A percentile compares a stretch with the other conserved stretches of the same genome.
These are phyloP conservation scores for Anableps anableps DNA, from an alignment of 2,797 vertebrate species.

Conservation along the genomic window DNA sequence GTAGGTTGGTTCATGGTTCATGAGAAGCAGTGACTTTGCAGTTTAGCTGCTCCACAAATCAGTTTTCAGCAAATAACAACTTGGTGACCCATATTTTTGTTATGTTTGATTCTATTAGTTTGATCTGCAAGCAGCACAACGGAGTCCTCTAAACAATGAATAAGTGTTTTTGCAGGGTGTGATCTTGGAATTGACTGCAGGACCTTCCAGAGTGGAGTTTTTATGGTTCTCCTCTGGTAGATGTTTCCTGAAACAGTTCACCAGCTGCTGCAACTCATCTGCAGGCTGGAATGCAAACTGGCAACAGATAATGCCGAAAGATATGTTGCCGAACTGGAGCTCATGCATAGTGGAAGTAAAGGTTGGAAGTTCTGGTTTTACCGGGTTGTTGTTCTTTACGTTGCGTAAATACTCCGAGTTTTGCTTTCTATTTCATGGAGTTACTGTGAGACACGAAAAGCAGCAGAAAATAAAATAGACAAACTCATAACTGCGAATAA, in stretches of 20 bases:
- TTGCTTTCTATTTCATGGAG: neutral
- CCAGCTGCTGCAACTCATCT: neutral
- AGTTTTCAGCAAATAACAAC: conserved; percentile 7
- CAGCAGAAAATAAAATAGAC: neutral
- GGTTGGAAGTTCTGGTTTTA: neutral
- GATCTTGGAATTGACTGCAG: neutral
- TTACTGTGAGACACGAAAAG: neutral
- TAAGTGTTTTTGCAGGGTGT: neutral
- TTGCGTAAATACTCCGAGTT: neutral
- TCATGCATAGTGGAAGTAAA: neutral
- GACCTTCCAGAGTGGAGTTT: neutral
- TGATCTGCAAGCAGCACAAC: neutral
- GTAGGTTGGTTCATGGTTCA: conserved; percentile 36
- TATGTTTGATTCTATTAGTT: neutral
- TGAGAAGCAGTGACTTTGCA: conserved; percentile 1
- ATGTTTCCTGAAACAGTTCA: neutral
- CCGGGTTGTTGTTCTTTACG: neutral
- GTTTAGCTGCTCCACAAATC: neutral
- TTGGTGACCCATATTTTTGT: conserved; percentile 10
- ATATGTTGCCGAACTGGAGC: neutral
- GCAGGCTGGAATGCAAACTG: neutral
- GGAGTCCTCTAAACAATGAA: neutral
- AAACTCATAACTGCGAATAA: neutral
- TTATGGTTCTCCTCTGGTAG: neutral
- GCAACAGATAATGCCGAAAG: too few relatives aligned